Evolutionary conservation across 1,140 invertebrate species (phyloP).

Genomic region (Pogonomyrmex barbatus): DNA sequence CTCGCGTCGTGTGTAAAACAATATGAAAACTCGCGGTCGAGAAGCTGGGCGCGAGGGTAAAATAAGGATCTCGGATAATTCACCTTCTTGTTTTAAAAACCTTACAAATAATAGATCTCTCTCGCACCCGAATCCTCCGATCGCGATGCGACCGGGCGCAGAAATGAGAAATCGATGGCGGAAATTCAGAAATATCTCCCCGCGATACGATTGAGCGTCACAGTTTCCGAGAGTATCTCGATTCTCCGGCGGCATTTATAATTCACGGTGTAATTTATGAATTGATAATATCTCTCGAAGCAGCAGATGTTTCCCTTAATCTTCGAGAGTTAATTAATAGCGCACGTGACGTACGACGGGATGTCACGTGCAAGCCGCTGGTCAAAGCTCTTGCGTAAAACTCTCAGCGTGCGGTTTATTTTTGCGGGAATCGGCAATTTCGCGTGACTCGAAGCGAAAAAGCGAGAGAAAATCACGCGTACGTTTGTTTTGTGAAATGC

Average conservation of each 20-base stretch:
- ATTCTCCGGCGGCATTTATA: not conserved
- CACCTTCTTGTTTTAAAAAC: not conserved
- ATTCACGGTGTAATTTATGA: constrained; percentile 7
- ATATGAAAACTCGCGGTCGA: not conserved
- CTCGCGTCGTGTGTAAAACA: not conserved
- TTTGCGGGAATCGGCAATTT: constrained; percentile 20
- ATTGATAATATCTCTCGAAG: constrained; percentile 3
- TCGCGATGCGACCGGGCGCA: not conserved
- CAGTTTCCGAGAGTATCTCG: not conserved
- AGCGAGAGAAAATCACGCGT: not conserved
- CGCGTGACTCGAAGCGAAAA: not conserved
- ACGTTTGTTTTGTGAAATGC: not conserved
- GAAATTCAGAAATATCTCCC: not conserved
- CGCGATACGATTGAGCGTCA: not conserved
- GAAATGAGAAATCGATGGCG: constrained; percentile 16
- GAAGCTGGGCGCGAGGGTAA: not conserved
- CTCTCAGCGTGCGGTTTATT: not conserved
- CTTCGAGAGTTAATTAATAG: constrained; percentile 31
- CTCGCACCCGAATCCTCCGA: not conserved
- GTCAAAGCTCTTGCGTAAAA: not conserved
- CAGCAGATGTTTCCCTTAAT: not conserved
- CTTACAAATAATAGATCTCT: not conserved
- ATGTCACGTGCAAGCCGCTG: not conserved
- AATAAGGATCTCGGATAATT: not conserved
- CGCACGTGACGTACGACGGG: not conserved